These are phyloP conservation scores for Pterobdella sp. DNA, from an alignment of 2,888 invertebrate genomes.

Conservation along the genomic window DNA sequence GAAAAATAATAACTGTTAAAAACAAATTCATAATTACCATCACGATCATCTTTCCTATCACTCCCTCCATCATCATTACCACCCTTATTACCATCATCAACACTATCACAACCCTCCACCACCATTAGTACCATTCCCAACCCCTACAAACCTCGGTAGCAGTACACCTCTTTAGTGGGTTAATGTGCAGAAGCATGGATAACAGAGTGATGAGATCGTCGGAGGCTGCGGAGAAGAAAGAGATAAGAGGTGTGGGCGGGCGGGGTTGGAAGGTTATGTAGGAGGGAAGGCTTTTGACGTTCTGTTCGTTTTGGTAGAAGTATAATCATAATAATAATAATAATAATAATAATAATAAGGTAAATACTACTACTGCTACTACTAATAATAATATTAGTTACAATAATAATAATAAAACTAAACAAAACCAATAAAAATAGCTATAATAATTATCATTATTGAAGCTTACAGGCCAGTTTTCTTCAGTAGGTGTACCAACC, in stretches of 20 bases:
- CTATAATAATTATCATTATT: background rate
- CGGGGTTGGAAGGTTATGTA: slow-evolving; percentile 84
- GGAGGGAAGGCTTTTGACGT: slow-evolving; percentile 62
- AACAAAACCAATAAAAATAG: no score
- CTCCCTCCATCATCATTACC: no score
- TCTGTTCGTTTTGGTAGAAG: slow-evolving; percentile 39
- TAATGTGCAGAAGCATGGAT: slow-evolving; percentile 67
- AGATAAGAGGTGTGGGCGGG: slow-evolving; percentile 71
- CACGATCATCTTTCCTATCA: background rate
- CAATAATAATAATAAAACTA: no score
- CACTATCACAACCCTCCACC: background rate
- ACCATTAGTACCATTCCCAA: no score
- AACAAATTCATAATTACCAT: background rate
- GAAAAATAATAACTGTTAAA: background rate
- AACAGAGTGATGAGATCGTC: slow-evolving; percentile 81
- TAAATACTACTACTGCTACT: no score
- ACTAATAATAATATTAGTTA: no score
- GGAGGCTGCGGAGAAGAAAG: slow-evolving; percentile 88
- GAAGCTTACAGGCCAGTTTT: slow-evolving; percentile 74
- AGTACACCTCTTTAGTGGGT: slow-evolving; percentile 72
- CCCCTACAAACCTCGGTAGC: slow-evolving; percentile 60
- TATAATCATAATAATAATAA: no score
- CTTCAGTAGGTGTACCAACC: slow-evolving; percentile 83
- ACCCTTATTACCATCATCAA: background rate
- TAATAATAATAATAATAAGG: no score